Evolutionary conservation across 1,140 invertebrate genomes (phyloP), one percentile per base, ranked within the genome.

Genomic region (Brachionus rotundiformis): DNA sequence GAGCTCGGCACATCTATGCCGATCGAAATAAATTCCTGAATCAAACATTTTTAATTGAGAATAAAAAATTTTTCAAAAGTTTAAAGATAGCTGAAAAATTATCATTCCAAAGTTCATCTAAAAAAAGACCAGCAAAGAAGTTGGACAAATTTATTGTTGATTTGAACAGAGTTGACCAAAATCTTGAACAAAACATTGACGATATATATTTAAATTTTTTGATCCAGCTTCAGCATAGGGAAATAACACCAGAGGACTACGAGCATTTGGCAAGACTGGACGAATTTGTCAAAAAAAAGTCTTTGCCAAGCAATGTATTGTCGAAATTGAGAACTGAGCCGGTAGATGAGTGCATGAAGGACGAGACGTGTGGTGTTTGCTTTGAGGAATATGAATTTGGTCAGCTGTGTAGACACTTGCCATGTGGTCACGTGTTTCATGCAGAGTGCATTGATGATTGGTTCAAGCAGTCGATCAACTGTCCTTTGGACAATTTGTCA

Each of bases 381-480:
- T 41, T 31, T n/a, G 76, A 79, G 3, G 31, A 36, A 3, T 79
- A 59, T 41, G 44, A 54, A 6, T 13, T 59, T 19, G 31, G 29
- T 19, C 76, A 79, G n/a, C 5, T 63, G 10, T 25, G 47, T 7
- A 54, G 27, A 7, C 16, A 54, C n/a, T 79, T 79, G 29, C 76
- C 76, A 3, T 79, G 76, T 79, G 76, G 76, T 23, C 76, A 79
- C 33, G 31, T 16, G n/a, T 79, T 79, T 79, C 76, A 79, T 29
- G 54, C 76, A n/a, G 76, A 79, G 16, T 79, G 76, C 41, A 31
- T 79, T n/a, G 76, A 79, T 16, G 36, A 36, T 33, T 79, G 76
- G 76, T 19, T 79, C 8, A 59, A 8, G 23, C 76, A 79, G 19
- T 79, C 76, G 19, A 23, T 39, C 10, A 36, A 13, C 47, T 79